Conservation (phyloP, 2,797 vertebrate genomes). For the Odontamblyopus lacepedii region DNA sequence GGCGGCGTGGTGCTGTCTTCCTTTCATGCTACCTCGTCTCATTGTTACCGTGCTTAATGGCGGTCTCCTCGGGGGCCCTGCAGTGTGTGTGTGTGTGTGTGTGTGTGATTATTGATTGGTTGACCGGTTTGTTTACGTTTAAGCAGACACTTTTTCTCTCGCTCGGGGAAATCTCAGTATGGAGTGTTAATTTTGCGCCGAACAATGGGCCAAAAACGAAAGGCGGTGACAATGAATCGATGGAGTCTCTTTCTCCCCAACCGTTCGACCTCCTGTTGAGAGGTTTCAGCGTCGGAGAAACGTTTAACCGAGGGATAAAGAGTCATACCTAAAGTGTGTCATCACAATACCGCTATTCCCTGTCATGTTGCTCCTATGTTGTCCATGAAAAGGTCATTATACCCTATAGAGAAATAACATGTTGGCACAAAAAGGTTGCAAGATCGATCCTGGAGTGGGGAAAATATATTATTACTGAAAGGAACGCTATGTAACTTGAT, state of each 20-base stretch:
- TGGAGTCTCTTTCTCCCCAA: conserved; percentile 36
- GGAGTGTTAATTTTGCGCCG: conserved; percentile 24
- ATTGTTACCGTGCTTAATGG: conserved; percentile 47
- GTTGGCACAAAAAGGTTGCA: background rate
- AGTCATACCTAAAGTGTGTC: conserved; percentile 23
- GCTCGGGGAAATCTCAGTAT: conserved; percentile 52
- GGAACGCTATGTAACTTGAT: no score
- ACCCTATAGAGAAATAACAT: background rate
- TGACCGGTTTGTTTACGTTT: conserved; percentile 64
- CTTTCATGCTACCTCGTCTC: conserved; percentile 8
- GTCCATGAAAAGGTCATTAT: background rate
- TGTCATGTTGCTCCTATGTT: background rate
- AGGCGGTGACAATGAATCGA: conserved; percentile 46
- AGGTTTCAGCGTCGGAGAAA: conserved; percentile 13
- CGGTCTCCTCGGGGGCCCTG: conserved; percentile 21
- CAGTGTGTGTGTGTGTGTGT: background rate
- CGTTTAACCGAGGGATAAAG: conserved; percentile 1
- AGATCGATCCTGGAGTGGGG: no score
- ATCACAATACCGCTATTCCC: conserved; percentile 10
- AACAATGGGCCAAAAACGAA: conserved; percentile 27
- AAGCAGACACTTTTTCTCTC: conserved; percentile 35
- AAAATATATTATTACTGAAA: no score
- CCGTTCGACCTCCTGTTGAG: conserved; percentile 21
- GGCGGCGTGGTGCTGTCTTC: conserved; percentile 35
- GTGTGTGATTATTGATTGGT: conserved; percentile 56